Conservation (phyloP, 2,113 vertebrate genomes). For the Podocnemis expansa region DNA sequence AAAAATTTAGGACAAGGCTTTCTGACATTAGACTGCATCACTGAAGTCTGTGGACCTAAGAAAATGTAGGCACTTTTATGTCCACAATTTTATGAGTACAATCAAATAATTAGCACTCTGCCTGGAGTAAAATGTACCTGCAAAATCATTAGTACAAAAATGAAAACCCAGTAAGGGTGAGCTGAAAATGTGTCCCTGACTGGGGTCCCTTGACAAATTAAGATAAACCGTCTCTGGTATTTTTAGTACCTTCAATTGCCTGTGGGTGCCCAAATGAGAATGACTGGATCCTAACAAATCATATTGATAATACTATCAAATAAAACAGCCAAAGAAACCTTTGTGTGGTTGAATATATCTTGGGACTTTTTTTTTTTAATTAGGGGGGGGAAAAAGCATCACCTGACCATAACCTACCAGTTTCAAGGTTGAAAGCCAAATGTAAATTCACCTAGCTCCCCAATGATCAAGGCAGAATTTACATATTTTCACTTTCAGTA, state of each 20-base stretch:
- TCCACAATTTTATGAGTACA: neutral
- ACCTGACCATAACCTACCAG: slow-evolving; percentile 16
- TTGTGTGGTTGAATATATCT: neutral
- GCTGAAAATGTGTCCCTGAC: neutral
- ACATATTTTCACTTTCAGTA: slow-evolving; percentile 60
- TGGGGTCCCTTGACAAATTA: neutral
- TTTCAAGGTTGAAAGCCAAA: slow-evolving; percentile 65
- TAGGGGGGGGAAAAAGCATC: neutral
- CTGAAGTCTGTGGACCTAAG: neutral
- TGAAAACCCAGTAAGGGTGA: neutral
- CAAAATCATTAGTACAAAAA: neutral
- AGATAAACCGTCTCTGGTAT: neutral
- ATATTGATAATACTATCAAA: slow-evolving; percentile 5
- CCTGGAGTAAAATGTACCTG: neutral
- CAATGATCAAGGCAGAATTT: slow-evolving; percentile 58
- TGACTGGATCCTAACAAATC: slow-evolving; percentile 12
- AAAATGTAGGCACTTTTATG: neutral
- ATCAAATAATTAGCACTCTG: neutral
- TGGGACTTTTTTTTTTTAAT: neutral
- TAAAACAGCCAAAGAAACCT: neutral
- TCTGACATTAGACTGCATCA: neutral
- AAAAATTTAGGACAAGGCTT: neutral
- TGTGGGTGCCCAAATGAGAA: neutral
- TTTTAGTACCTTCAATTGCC: neutral
- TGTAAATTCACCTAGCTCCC: slow-evolving; percentile 46